Percentiles rank a stretch among this genome's conserved stretches.
Conservation (phyloP, 2,113 vertebrate genomes). For the Ptilorrhoa leucosticta region DNA sequence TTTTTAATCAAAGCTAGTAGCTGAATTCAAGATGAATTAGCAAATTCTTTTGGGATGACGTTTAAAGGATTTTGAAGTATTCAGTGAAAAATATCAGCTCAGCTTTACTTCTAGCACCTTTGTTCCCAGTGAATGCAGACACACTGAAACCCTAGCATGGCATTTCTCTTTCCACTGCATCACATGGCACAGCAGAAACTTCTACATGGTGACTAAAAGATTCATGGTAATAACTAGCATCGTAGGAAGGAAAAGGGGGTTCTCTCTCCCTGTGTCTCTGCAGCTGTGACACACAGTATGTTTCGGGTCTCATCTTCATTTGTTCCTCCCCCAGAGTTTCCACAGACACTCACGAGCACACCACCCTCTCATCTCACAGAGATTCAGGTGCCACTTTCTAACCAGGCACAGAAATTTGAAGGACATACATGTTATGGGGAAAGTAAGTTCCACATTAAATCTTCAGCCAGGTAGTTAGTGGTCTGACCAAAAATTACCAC, state of each 20-base stretch:
- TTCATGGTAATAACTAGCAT: neutral
- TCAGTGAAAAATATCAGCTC: slow-evolving; percentile 42
- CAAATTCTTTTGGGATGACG: neutral
- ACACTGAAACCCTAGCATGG: neutral
- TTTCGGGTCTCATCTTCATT: neutral
- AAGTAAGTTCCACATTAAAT: neutral
- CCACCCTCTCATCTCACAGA: neutral
- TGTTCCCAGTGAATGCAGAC: slow-evolving; percentile 12
- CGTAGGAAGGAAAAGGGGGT: neutral
- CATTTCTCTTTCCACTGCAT: neutral
- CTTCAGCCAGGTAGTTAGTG: neutral
- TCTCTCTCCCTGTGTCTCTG: neutral
- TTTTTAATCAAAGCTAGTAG: neutral
- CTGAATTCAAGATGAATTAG: slow-evolving; percentile 27
- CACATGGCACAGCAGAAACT: slow-evolving; percentile 15
- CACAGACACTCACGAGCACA: neutral
- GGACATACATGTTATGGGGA: neutral
- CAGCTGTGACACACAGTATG: neutral
- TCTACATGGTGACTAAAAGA: neutral
- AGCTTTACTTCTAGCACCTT: slow-evolving; percentile 26
- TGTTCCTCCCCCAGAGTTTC: neutral
- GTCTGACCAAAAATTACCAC: neutral
- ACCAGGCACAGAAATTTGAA: neutral
- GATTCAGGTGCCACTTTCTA: neutral
- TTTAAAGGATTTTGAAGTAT: slow-evolving; percentile 22